These are phyloP conservation scores for Eupithecia insigniata DNA, from an alignment of 2,888 invertebrate genomes.

Conservation along the genomic window DNA sequence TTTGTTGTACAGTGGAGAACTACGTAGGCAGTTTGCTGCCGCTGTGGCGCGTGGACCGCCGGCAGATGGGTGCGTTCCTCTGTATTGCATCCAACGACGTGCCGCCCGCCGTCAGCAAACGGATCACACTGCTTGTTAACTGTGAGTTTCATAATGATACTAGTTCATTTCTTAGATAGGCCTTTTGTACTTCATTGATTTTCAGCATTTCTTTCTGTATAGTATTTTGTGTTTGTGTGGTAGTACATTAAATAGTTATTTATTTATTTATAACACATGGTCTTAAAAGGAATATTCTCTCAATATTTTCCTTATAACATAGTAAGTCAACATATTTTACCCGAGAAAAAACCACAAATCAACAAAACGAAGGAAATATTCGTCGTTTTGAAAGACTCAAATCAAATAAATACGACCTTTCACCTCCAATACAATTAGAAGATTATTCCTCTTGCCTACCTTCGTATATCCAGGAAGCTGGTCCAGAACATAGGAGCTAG, in stretches of 20 bases:
- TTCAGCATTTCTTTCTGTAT: no score
- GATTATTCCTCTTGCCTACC: constrained; percentile 69
- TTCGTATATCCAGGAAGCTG: constrained; percentile 55
- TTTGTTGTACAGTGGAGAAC: constrained; percentile 85
- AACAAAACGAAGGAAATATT: constrained; percentile 15
- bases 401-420: constrained; percentile 61
- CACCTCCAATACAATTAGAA: constrained; percentile 69
- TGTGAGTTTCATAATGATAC: constrained; percentile 87
- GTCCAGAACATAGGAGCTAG: constrained; percentile 38
- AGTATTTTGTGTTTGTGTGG: no score
- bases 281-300: not conserved
- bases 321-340: not conserved
- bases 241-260: no score
- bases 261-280: not conserved
- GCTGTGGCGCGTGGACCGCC: constrained; percentile 91
- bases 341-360: not conserved
- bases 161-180: no score
- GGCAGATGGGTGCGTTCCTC: constrained; percentile 96
- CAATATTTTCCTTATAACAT: not conserved
- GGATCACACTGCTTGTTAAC: constrained; percentile 93
- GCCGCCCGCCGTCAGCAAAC: constrained; percentile 94
- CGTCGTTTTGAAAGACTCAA: constrained; percentile 45
- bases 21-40: constrained; percentile 87
- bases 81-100: constrained; percentile 97
- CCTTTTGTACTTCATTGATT: no score